Base-by-base conservation (phyloP, 2,888 invertebrate species). In the Rhogogaster chlorosoma region DNA sequence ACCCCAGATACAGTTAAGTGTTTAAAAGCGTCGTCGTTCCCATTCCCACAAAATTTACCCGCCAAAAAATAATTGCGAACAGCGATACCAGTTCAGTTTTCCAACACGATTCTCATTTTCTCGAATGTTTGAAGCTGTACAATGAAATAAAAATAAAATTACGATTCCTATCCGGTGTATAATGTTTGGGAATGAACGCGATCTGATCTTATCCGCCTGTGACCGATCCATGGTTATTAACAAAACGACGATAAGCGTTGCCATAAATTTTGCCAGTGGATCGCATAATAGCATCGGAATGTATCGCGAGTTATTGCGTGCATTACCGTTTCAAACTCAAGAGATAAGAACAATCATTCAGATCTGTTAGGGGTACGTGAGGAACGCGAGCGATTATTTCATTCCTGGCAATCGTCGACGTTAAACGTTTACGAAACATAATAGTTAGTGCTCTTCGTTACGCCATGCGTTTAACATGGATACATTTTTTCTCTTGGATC, bases 301-400 rank as follows among this genome's bases (percentile, higher is more conserved):
- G 80, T 61, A 38, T 22, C 22, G 38, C 61, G 61, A 49, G 36
- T 57, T 80, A 61, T 80, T 38, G 80, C 80, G 80, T 80, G 80
- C 80, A 80, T 57, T 73, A 53, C 26, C n/a, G 80, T 80, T 36
- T 57, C 12, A 38, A 80, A 38, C 32, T 61, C 22, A 12, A 61
- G n/a, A 80, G 57, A 80, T 61, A 61, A 61, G 61, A 61, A 61
- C 61, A 80, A 80, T 80, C 80, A 26, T 80, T 36, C 36, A 38
- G 22, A 80, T 80, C 80, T 10, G 80, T 22, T 61, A 61, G 61
- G 61, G 57, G 38, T 36, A 49, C 12, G 80, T 22, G 22, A 61
- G 15, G 1, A 36, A 61, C 80, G 38, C 22, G 1, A 36, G 38
- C 77, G 77, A 77, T 77, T 57, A 80, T 80, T 61, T 61, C 22